These are phyloP conservation scores for Eretmochelys imbricata DNA, from an alignment of 2,113 vertebrate species.

Conservation along the genomic window DNA sequence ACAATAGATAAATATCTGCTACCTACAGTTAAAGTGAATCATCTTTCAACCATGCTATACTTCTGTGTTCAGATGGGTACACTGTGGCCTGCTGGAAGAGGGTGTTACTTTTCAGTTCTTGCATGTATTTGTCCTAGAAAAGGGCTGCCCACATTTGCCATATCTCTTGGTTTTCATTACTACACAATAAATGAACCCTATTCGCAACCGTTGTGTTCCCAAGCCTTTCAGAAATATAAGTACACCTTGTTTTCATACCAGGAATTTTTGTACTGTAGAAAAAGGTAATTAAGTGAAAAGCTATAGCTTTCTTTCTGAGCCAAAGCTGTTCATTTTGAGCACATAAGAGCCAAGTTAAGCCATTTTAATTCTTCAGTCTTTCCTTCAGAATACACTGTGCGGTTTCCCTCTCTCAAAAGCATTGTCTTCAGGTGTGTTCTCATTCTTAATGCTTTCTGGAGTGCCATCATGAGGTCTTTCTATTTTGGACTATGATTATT, in stretches of 20 bases:
- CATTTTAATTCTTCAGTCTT: constrained; percentile 17
- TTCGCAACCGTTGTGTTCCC: background rate
- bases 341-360: background rate
- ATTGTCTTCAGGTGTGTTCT: background rate
- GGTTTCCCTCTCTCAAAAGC: background rate
- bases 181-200: background rate
- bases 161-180: background rate
- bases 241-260: constrained; percentile 2
- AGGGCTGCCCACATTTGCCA: background rate
- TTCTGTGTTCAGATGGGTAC: background rate
- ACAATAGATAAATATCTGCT: background rate
- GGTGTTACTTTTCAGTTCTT: background rate
- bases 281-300: constrained; percentile 35
- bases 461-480: background rate
- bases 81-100: background rate
- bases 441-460: constrained; percentile 4
- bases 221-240: constrained; percentile 14
- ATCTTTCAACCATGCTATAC: background rate
- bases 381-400: background rate
- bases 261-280: constrained; percentile 18
- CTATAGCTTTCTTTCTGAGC: background rate
- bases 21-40: background rate
- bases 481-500: background rate
- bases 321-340: background rate
- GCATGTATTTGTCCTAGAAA: background rate